Conservation (phyloP, 2,888 invertebrate genomes). For the Antheraea yamamai region DNA sequence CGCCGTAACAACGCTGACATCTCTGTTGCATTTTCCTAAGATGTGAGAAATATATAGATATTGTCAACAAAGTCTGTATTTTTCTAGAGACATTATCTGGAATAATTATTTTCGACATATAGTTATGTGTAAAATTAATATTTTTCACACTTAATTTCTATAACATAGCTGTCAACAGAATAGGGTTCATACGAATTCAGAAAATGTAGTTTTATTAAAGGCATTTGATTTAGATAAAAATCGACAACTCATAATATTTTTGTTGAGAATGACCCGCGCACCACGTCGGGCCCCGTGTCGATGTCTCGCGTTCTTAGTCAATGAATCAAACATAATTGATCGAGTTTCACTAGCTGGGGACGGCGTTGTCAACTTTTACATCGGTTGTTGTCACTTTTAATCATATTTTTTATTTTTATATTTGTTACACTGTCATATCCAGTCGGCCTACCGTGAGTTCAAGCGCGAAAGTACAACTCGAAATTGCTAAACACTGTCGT, state of each 20-base stretch:
- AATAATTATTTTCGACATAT: background rate
- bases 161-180: background rate
- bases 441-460: background rate
- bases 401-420: background rate
- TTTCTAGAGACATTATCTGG: background rate
- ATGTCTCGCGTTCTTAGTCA: constrained; percentile 58
- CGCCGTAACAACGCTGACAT: too few species aligned
- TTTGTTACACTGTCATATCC: background rate
- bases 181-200: background rate
- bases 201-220: background rate
- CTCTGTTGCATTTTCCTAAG: too few species aligned
- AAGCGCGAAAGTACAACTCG: background rate
- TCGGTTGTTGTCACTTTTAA: constrained; percentile 62
- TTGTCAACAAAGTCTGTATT: too few species aligned
- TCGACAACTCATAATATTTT: constrained; percentile 77
- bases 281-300: constrained; percentile 44
- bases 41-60: too few species aligned
- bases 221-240: constrained; percentile 51
- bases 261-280: constrained; percentile 29
- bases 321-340: constrained; percentile 79
- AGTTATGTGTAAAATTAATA: background rate
- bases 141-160: too few species aligned
- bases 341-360: constrained; percentile 42
- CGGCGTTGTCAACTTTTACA: constrained; percentile 58
- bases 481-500: background rate